These are phyloP conservation scores for Amphipoea oculea DNA, from an alignment of 2,888 invertebrate species.

Conservation along the genomic window DNA sequence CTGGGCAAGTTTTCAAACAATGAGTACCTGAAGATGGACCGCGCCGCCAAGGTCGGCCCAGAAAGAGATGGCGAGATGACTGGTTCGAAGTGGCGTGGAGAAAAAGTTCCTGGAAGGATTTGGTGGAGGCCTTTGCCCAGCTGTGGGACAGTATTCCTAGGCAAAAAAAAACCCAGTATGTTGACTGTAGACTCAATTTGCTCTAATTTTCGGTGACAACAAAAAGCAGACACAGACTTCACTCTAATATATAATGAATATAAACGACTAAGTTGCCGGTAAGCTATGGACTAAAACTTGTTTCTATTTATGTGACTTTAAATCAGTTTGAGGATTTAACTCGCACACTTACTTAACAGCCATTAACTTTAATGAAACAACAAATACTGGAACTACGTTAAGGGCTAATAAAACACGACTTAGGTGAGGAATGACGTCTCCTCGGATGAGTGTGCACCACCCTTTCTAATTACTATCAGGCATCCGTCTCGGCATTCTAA, in stretches of 20 bases:
- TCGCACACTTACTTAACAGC: slow-evolving; percentile 53
- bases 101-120: not conserved
- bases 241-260: slow-evolving; percentile 42
- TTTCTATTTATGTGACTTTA: slow-evolving; percentile 63
- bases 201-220: not conserved
- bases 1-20: not conserved
- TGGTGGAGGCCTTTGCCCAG: not conserved
- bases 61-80: not conserved
- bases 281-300: slow-evolving; percentile 54
- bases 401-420: slow-evolving; percentile 45
- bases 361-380: slow-evolving; percentile 59
- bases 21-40: not conserved
- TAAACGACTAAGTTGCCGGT: slow-evolving; percentile 28
- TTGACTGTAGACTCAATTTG: too few relatives aligned
- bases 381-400: slow-evolving; percentile 51
- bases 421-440: slow-evolving; percentile 12
- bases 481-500: not conserved
- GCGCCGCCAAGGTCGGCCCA: not conserved
- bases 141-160: not conserved
- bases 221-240: slow-evolving; percentile 4
- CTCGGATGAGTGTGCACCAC: not conserved
- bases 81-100: not conserved
- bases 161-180: not conserved
- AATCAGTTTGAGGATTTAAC: slow-evolving; percentile 59
- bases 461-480: not conserved